Evolutionary conservation across 2,888 invertebrate genomes (phyloP).

Genomic region (Oscheius onirici): DNA sequence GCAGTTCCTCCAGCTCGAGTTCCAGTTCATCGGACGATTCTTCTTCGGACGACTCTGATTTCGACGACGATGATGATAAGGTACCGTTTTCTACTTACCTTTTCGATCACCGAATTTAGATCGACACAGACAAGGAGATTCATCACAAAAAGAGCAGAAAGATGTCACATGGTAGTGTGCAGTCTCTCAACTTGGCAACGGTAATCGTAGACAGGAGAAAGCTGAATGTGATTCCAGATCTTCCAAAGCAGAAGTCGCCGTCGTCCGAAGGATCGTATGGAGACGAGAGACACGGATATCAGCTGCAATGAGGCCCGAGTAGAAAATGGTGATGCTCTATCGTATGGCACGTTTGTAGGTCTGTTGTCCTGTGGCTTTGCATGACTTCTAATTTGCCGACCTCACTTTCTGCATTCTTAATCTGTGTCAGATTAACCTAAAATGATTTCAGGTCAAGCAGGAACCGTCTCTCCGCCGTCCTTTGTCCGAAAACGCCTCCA

Average conservation of each 20-base stretch:
- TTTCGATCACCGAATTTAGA: not conserved
- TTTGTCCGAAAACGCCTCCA: constrained; percentile 20
- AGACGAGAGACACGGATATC: constrained; percentile 38
- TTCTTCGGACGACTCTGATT: constrained; percentile 44
- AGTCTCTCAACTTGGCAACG: constrained; percentile 56
- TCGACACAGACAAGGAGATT: constrained; percentile 2
- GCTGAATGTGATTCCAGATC: constrained; percentile 31
- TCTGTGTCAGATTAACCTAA: too few relatives aligned
- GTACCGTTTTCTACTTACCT: not conserved
- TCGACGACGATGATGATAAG: constrained; percentile 36
- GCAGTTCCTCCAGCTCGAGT: constrained; percentile 36
- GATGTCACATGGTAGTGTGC: constrained; percentile 56
- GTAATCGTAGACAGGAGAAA: constrained; percentile 21
- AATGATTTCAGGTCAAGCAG: constrained; percentile 20
- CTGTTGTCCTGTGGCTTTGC: not conserved
- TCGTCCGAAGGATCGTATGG: constrained; percentile 4
- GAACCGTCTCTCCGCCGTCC: constrained; percentile 24
- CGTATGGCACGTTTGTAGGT: constrained; percentile 49
- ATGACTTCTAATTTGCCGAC: not conserved
- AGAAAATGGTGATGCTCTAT: constrained; percentile 40
- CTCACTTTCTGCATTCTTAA: not conserved
- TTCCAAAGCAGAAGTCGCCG: constrained; percentile 31
- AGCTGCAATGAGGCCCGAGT: constrained; percentile 38
- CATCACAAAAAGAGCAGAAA: constrained; percentile 43
- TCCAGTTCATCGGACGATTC: constrained; percentile 32